A percentile compares a stretch with the other conserved stretches of the same genome.
phyloP scores from a whole-genome alignment of 2,113 vertebrate genomes.

The Cyrtonyx montezumae region DNA sequence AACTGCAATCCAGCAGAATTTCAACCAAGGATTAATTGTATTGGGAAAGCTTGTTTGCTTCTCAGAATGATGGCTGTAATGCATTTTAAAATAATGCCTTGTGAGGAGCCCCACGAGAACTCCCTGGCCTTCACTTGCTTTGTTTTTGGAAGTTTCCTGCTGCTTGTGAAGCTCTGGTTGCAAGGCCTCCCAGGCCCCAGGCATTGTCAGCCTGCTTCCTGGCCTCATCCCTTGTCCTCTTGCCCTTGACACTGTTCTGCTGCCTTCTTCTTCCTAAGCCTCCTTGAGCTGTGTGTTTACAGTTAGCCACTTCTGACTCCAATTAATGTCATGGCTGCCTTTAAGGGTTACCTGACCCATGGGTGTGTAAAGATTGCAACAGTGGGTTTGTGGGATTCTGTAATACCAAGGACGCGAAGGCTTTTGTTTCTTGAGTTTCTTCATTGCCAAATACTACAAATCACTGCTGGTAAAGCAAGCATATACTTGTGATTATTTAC shows the following conservation, averaged over 20 bases:
- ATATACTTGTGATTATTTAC: not conserved
- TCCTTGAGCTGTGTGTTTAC: not conserved
- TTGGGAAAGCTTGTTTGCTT: not conserved
- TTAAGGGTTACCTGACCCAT: not conserved
- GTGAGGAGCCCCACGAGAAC: not conserved
- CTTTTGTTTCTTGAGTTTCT: not conserved
- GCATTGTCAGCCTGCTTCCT: not conserved
- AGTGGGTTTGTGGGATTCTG: not conserved
- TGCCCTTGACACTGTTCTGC: not conserved
- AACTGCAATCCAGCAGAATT: not conserved
- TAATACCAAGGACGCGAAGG: not conserved
- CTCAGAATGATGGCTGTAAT: not conserved
- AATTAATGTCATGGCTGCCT: not conserved
- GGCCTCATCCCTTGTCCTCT: not conserved
- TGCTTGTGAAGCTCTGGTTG: not conserved
- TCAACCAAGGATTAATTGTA: not conserved
- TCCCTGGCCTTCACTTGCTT: not conserved
- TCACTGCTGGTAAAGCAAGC: not conserved
- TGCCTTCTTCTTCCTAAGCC: not conserved
- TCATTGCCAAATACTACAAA: not conserved
- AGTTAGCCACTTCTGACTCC: not conserved
- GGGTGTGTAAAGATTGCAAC: not conserved
- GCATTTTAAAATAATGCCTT: not conserved
- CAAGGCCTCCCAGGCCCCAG: not conserved
- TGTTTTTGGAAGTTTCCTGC: not conserved